Base-by-base conservation (phyloP, 2,888 invertebrate species). In the Fissipunctia ypsillon region DNA sequence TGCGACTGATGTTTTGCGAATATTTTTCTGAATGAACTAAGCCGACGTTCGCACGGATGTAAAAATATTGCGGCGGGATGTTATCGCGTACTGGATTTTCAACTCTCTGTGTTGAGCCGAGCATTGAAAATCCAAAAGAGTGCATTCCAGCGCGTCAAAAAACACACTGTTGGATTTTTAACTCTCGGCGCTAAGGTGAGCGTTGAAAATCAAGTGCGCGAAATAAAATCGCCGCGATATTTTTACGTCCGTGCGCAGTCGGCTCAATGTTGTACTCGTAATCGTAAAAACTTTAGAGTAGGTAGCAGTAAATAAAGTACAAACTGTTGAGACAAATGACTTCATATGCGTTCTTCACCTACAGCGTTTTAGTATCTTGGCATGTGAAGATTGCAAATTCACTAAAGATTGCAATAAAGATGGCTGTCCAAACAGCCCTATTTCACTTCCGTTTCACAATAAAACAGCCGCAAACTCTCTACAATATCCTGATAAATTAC, bases 391-490 rank as follows among this genome's bases (percentile, higher is more conserved):
- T 22, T 48, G 48, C 10, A 48, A 9, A 22, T 22, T n/a, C 48
- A 48, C 48, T n/a, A n/a, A 54, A 52, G 22, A 54, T 73, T 59
- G 25, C 5, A 54, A 61, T 56, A 69, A 50, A 56, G 54, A 67
- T 16, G 14, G 28, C 14, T 48, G 25, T 56, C 12, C 10, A 75
- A 80, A 73, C 79, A 78, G 66, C 57, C 76, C 35, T 57, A 68
- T 57, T 70, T 56, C 28, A 76, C 59, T 73, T 76, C 73, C 80
- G 70, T 50, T 75, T 59, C 45, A 68, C 54, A 73, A 80, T 45
- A 61, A 68, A 77, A 63, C 73, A 73, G 64, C 81, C 76, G 54
- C 78, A 78, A 84, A 77, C 84, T 85, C 77, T 79, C 61, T 45
- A 73, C 48, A 28, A 73, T 75, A 68, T 78, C 83, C 66, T 74